phyloP scores from a whole-genome alignment of 2,113 vertebrate species.

The Archocentrus centrarchus region DNA sequence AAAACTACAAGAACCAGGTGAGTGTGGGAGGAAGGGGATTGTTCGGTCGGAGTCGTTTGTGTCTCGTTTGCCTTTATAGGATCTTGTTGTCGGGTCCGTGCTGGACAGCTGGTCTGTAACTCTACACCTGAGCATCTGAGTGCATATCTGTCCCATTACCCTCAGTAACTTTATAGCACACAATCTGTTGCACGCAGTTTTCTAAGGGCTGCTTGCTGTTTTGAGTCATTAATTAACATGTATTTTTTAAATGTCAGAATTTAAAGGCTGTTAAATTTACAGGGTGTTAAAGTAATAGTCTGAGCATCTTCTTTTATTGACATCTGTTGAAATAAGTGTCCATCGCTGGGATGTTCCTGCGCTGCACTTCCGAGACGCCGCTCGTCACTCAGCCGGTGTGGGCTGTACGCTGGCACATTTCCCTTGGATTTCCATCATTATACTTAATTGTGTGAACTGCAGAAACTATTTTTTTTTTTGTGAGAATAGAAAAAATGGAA shows the following conservation, averaged over 20 bases:
- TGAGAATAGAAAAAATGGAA: background rate
- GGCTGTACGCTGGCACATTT: background rate
- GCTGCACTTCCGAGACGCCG: background rate
- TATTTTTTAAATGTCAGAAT: background rate
- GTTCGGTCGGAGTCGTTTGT: constrained; percentile 12
- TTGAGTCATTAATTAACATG: background rate
- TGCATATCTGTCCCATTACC: constrained; percentile 43
- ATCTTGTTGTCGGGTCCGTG: constrained; percentile 43
- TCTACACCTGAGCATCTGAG: constrained; percentile 46
- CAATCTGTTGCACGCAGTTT: background rate
- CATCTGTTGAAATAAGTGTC: background rate
- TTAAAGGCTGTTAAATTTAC: constrained; percentile 17
- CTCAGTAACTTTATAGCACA: constrained; percentile 8
- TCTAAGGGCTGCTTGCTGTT: background rate
- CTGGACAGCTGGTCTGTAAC: constrained; percentile 68
- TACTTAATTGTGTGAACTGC: background rate
- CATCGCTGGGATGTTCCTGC: constrained; percentile 5
- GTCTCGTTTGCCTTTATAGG: constrained; percentile 14
- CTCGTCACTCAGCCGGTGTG: background rate
- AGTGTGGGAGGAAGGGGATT: constrained; percentile 29
- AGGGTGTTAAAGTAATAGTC: background rate
- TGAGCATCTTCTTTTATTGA: background rate
- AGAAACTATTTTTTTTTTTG: background rate
- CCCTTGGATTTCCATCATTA: background rate
- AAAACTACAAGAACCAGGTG: constrained; percentile 63